A percentile compares a stretch with the other conserved stretches of the same genome.
These are phyloP conservation scores for Epicauta chinensis DNA, from an alignment of 1,140 invertebrate genomes.

Conservation along the genomic window DNA sequence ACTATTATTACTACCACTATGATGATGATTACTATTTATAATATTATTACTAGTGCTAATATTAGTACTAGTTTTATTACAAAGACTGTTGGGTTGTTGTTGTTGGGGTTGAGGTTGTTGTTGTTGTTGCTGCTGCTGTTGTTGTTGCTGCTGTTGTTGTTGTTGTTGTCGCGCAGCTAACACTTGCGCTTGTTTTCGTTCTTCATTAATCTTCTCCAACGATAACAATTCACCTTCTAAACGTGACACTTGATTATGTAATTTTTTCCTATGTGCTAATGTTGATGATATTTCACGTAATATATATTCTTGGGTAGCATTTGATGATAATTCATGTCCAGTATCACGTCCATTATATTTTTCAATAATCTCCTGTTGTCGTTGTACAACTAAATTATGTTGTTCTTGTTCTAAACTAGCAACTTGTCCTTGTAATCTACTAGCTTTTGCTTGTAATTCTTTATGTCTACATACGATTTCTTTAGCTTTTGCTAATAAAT, in stretches of 20 bases:
- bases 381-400: conserved; percentile 56
- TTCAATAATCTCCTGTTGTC: conserved; percentile 63
- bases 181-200: conserved; percentile 46
- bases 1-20: not conserved
- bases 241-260: conserved; percentile 69
- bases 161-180: conserved; percentile 26
- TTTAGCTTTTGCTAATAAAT: conserved; percentile 83
- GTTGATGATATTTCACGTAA: conserved; percentile 79
- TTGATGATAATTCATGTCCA: conserved; percentile 54
- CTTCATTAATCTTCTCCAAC: conserved; percentile 64
- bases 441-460: conserved; percentile 79
- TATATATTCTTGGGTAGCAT: conserved; percentile 68
- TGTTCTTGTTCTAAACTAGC: conserved; percentile 61
- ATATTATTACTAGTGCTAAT: no score
- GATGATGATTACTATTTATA: no score
- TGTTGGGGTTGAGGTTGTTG: conserved; percentile 10
- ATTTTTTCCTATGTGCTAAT: conserved; percentile 69
- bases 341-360: conserved; percentile 51
- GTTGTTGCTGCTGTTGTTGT: conserved; percentile 3
- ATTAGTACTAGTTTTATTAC: no score
- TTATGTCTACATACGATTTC: conserved; percentile 89
- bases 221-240: conserved; percentile 67
- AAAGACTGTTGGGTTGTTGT: no score
- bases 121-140: conserved; percentile 18
- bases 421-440: conserved; percentile 76